Conservation (phyloP, 2,797 vertebrate species). For the Phoxinus dragarum region DNA sequence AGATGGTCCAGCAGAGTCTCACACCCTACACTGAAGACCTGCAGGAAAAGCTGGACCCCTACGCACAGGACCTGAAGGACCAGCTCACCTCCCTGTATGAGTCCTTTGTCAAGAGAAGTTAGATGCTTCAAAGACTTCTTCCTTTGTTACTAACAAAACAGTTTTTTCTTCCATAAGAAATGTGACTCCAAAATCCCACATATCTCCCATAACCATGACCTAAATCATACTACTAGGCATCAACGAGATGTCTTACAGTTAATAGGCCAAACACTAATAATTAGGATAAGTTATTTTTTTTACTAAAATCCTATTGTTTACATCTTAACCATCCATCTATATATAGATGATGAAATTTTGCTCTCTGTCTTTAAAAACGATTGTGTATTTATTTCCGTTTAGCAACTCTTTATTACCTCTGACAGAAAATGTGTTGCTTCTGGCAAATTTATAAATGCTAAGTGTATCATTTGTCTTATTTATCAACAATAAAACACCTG, state of each 20-base stretch:
- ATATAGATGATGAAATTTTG: not conserved
- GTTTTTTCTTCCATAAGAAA: not conserved
- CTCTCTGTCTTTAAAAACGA: not conserved
- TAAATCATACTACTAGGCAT: not conserved
- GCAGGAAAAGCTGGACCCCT: constrained; percentile 75
- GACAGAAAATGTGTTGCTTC: constrained; percentile 7
- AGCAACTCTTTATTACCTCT: constrained; percentile 6
- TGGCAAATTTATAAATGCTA: not conserved
- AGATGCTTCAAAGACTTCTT: constrained; percentile 46
- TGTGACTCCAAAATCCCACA: not conserved
- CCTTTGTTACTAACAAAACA: not conserved
- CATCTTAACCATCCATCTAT: not conserved
- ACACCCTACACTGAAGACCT: constrained; percentile 81
- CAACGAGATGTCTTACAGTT: not conserved
- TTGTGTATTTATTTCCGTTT: constrained; percentile 39
- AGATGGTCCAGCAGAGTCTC: constrained; percentile 75
- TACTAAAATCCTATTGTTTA: not conserved
- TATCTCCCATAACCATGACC: not conserved
- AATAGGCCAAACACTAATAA: not conserved
- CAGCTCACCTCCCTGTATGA: constrained; percentile 74
- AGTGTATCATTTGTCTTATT: constrained; percentile 29
- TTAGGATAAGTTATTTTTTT: not conserved
- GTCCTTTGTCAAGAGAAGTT: constrained; percentile 68
- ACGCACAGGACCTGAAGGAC: constrained; percentile 75
- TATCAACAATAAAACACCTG: constrained; percentile 45